phyloP scores from a whole-genome alignment of 2,888 invertebrate genomes.

The Eilema griseolum region DNA sequence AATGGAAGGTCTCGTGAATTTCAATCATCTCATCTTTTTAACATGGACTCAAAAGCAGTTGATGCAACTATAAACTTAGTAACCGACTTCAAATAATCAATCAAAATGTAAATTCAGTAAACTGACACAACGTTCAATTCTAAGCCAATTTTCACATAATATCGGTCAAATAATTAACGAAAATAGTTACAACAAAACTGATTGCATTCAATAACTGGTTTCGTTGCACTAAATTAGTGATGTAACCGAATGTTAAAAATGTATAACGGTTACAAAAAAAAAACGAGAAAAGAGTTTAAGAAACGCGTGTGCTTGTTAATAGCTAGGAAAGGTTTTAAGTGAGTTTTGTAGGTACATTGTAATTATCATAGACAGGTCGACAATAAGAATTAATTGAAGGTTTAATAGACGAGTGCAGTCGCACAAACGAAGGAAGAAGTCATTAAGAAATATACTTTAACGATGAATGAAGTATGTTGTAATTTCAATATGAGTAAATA shows the following conservation, averaged over 20 bases:
- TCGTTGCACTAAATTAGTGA: background rate
- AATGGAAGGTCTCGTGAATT: background rate
- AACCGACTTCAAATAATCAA: background rate
- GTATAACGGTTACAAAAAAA: background rate
- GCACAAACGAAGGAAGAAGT: background rate
- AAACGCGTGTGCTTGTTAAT: conserved; percentile 3
- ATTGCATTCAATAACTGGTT: background rate
- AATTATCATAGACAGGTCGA: background rate
- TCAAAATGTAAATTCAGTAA: background rate
- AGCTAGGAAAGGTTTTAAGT: background rate
- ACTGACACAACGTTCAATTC: no score
- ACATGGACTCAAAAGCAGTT: background rate
- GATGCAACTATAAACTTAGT: background rate
- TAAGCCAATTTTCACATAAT: background rate
- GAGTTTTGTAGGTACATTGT: background rate
- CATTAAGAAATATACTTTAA: no score
- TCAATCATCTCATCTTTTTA: background rate
- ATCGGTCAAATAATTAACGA: no score
- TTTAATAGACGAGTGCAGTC: background rate
- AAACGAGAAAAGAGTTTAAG: background rate
- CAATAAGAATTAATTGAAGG: background rate
- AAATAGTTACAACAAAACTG: no score
- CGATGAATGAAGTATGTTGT: background rate
- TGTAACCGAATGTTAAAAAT: conserved; percentile 1
- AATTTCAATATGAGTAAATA: no score